These are phyloP conservation scores for Lycocerus yunnanus DNA, from an alignment of 2,888 invertebrate genomes.

Conservation along the genomic window DNA sequence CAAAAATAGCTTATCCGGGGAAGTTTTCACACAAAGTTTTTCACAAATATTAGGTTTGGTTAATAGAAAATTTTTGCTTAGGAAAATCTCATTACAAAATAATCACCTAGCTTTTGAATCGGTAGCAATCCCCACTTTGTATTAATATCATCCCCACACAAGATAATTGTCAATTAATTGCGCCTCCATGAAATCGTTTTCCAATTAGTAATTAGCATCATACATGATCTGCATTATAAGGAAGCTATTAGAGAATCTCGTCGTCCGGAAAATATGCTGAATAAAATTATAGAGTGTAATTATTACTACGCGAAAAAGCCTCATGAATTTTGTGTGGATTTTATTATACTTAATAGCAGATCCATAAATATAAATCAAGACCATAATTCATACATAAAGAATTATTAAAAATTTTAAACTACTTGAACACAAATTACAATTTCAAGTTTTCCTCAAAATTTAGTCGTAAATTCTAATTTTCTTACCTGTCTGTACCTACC, in stretches of 20 bases:
- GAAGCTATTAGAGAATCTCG: not conserved
- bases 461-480: not conserved
- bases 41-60: not conserved
- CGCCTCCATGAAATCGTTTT: not conserved
- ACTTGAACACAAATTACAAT: not conserved
- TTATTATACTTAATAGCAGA: not conserved
- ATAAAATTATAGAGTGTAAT: not conserved
- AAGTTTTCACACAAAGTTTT: not conserved
- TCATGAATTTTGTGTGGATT: not conserved
- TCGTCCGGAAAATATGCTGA: not conserved
- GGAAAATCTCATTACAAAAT: not conserved
- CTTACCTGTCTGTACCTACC: not conserved
- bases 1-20: not conserved
- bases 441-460: not conserved
- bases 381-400: not conserved
- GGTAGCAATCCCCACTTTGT: not conserved
- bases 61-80: not conserved
- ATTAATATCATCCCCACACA: not conserved
- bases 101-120: not conserved
- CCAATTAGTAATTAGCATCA: not conserved
- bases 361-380: not conserved
- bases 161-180: not conserved
- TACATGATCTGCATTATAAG: not conserved
- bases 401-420: not conserved
- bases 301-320: not conserved